Conservation (phyloP, 1,140 invertebrate genomes). For the Drosophila bipectinata region DNA sequence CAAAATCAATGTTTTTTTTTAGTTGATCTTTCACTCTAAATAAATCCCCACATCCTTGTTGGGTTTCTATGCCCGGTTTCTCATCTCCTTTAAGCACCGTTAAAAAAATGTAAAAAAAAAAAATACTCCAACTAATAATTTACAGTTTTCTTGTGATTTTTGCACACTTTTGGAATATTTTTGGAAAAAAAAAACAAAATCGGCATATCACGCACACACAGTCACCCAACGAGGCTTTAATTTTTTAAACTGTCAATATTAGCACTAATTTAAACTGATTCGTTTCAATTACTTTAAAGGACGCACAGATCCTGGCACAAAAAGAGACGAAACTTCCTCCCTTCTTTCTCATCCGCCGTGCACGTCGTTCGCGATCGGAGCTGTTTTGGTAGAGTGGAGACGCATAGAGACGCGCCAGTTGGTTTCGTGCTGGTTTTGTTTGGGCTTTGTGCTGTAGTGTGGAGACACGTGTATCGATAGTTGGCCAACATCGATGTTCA, state of each 20-base stretch:
- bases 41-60: no score
- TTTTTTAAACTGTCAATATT: background rate
- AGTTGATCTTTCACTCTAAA: background rate
- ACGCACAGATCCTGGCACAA: constrained; percentile 6
- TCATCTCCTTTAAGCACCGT: constrained; percentile 1
- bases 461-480: no score
- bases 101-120: background rate
- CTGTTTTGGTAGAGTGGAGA: background rate
- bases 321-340: constrained; percentile 1
- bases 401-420: no score
- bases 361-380: constrained; percentile 5
- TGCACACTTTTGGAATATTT: background rate
- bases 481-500: no score
- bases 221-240: background rate
- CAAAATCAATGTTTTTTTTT: background rate
- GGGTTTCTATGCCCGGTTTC: background rate
- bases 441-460: no score
- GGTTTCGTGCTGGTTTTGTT: no score
- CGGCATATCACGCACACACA: background rate
- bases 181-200: background rate
- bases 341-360: background rate
- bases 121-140: background rate
- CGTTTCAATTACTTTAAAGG: constrained; percentile 6
- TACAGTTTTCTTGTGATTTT: background rate
- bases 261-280: background rate